Conservation (phyloP, 1,140 invertebrate species). For the Oedothorax gibbosus region DNA sequence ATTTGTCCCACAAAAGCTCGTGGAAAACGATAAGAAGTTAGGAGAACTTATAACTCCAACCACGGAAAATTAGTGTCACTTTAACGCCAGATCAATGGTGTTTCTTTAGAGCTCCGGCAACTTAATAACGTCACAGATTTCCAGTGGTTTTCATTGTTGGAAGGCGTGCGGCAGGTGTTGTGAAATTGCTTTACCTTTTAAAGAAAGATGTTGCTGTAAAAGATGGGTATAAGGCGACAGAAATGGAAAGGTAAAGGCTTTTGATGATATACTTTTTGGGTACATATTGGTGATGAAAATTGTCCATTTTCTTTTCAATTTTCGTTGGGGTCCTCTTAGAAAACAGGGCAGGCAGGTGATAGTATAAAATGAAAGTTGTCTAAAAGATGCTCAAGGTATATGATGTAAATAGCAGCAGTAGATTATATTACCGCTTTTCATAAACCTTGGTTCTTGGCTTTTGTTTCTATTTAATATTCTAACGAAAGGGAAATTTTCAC, state of each 20-base stretch:
- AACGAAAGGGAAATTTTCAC: too few relatives aligned
- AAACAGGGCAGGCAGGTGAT: too few relatives aligned
- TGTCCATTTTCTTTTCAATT: background rate
- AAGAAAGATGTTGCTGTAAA: constrained; percentile 1
- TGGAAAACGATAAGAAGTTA: background rate
- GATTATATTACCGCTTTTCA: too few relatives aligned
- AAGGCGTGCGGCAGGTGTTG: constrained; percentile 31
- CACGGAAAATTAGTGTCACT: constrained; percentile 43
- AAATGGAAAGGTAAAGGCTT: background rate
- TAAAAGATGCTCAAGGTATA: too few relatives aligned
- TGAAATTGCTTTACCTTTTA: constrained; percentile 40
- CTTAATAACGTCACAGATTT: constrained; percentile 49
- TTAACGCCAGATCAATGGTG: constrained; percentile 47
- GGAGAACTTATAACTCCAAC: constrained; percentile 12
- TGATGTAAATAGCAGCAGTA: too few relatives aligned
- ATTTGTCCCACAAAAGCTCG: constrained; percentile 2
- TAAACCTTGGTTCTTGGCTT: too few relatives aligned
- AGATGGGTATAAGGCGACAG: background rate
- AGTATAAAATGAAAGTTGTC: too few relatives aligned
- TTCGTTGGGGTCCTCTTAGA: too few relatives aligned
- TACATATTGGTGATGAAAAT: background rate
- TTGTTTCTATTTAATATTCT: too few relatives aligned
- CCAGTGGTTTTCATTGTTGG: constrained; percentile 23
- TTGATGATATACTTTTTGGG: background rate
- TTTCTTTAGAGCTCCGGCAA: constrained; percentile 6